A percentile compares a stretch with the other conserved stretches of the same genome.
Evolutionary conservation across 2,888 invertebrate genomes (phyloP).

Genomic region (Cylloceria caligata): DNA sequence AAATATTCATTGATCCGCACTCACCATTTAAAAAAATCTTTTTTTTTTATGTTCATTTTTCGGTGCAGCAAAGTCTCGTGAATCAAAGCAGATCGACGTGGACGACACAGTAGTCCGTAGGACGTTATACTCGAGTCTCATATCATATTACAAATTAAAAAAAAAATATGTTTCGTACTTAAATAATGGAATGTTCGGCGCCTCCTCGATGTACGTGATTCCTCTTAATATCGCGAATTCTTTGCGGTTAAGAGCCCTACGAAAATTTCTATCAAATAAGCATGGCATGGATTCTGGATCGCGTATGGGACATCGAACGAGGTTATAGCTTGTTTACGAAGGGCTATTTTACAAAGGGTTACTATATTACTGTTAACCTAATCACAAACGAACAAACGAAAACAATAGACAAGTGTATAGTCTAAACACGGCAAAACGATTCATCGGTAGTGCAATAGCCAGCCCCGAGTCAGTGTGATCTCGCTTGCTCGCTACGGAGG

Average conservation of each 20-base stretch:
- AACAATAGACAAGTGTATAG: conserved; percentile 71
- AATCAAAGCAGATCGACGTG: conserved; percentile 52
- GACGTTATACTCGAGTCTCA: conserved; percentile 12
- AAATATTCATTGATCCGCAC: conserved; percentile 1
- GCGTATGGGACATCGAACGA: conserved; percentile 69
- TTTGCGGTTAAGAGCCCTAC: conserved; percentile 54
- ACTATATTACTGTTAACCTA: conserved; percentile 68
- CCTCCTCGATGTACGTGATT: conserved; percentile 65
- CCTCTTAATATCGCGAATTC: conserved; percentile 32
- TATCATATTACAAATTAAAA: not conserved
- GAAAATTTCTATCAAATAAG: conserved; percentile 77
- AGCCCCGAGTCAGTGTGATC: conserved; percentile 35
- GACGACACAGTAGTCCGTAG: conserved; percentile 43
- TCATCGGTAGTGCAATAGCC: conserved; percentile 73
- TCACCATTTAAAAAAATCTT: no score
- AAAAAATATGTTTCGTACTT: conserved; percentile 73
- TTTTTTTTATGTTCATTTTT: conserved; percentile 14
- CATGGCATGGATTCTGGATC: conserved; percentile 74
- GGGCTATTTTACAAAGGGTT: conserved; percentile 51
- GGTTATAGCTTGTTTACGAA: conserved; percentile 62
- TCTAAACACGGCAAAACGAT: conserved; percentile 76
- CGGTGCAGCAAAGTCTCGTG: not conserved
- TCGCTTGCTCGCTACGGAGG: conserved; percentile 32
- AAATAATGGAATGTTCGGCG: conserved; percentile 71
- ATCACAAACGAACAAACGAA: conserved; percentile 70